These are phyloP conservation scores for Lipophrys pholis DNA, from an alignment of 2,113 vertebrate species.

Conservation along the genomic window DNA sequence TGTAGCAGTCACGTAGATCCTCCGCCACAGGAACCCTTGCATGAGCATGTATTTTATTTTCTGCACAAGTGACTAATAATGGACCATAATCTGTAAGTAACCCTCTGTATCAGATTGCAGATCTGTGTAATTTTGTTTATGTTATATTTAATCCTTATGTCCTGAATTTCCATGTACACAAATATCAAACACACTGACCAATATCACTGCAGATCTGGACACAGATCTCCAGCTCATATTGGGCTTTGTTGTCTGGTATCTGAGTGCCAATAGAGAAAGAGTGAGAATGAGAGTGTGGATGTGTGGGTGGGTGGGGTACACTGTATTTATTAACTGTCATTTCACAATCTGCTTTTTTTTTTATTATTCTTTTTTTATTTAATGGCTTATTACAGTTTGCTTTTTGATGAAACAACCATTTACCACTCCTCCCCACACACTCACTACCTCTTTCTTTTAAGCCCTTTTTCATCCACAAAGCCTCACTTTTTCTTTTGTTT, in stretches of 20 bases:
- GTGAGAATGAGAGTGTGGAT: conserved; percentile 64
- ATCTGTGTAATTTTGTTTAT: conserved; percentile 33
- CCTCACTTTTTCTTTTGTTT: conserved; percentile 18
- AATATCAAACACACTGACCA: conserved; percentile 67
- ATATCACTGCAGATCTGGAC: conserved; percentile 53
- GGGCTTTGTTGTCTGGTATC: conserved; percentile 61
- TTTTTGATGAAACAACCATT: conserved; percentile 55
- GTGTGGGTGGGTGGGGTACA: conserved; percentile 62
- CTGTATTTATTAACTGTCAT: conserved; percentile 48
- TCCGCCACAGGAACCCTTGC: conserved; percentile 47
- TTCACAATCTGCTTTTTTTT: conserved; percentile 32
- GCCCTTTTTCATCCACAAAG: conserved; percentile 33
- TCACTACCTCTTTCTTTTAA: conserved; percentile 38
- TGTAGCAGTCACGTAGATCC: conserved; percentile 42
- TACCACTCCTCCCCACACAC: conserved; percentile 52
- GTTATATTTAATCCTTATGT: conserved; percentile 21
- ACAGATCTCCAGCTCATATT: conserved; percentile 56
- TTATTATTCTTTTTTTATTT: conserved; percentile 20
- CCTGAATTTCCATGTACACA: conserved; percentile 53
- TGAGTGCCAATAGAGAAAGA: conserved; percentile 48
- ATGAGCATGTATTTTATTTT: conserved; percentile 56
- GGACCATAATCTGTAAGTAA: conserved; percentile 67
- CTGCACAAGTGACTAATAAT: conserved; percentile 66
- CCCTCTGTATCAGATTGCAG: conserved; percentile 32
- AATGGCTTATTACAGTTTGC: conserved; percentile 37